Base-by-base conservation (phyloP, 2,797 vertebrate genomes). In the Gymnoscopelus braueri region DNA sequence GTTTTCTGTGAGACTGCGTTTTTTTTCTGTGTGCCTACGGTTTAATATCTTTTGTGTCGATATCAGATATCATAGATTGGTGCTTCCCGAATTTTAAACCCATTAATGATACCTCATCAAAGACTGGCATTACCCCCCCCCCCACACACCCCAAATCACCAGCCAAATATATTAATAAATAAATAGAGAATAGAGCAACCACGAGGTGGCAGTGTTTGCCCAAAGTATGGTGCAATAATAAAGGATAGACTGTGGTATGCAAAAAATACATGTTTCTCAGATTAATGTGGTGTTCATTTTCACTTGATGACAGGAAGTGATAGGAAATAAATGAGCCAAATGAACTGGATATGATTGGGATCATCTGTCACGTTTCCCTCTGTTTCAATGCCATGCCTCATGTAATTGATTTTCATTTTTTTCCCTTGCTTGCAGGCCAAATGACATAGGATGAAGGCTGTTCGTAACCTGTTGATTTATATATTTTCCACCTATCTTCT, bases 371-470 rank as follows among this genome's bases (percentile, higher is more conserved):
- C 23, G 32, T 4, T 55, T 7, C 51, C 10, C 66, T 60, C 49
- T 77, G 48, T 73, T 58, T 57, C 73, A 64, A 54, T 75, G 74
- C 63, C 24, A 79, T 9, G 62, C 51, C 71, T 62, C 90, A 91
- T 94, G 83, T 94, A 86, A 94, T 87, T 90, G 92, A 91, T 96
- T 94, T 93, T 91, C 94, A 92, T 96, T 90, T 85, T 7, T 10
- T 93, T 92, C 86, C 5, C 74, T 88, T 26, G 78, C 90, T 91
- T 94, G 88, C 96, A 99, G 98, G 98, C 97, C 98, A 97, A 99
- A 99, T 99, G 98, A 97, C 98, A 99, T 99, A 99, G 98, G 98
- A 99, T 99, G 98, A 99, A 98, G 98, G 97, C 98, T 98, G 95
- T 99, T 97, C 97, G 96, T 96, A 98, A 98, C 95, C 95, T 99